These are phyloP conservation scores for Encarsia formosa DNA, from an alignment of 2,888 invertebrate genomes.

Conservation along the genomic window DNA sequence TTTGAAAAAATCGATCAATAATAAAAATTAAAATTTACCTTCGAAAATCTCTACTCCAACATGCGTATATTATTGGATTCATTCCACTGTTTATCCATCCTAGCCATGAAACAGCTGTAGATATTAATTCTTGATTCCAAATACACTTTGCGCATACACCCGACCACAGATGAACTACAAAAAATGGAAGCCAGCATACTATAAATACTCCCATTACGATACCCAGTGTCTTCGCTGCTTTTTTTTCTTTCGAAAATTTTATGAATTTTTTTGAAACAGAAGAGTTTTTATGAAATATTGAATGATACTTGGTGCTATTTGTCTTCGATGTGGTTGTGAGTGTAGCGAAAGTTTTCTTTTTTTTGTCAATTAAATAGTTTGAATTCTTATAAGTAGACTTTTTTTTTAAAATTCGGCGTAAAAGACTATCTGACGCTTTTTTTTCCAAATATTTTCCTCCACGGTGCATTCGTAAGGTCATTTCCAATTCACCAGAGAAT, in stretches of 20 bases:
- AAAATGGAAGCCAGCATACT: conserved; percentile 96
- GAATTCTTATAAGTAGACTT: not conserved
- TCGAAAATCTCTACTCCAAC: conserved; percentile 94
- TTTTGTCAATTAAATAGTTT: not conserved
- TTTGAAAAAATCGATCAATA: too few relatives aligned
- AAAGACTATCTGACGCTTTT: too few relatives aligned
- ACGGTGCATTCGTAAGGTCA: conserved; percentile 89
- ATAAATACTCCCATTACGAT: conserved; percentile 97
- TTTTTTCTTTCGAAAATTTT: conserved; percentile 95
- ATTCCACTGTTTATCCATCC: conserved; percentile 95
- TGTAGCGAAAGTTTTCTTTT: too few relatives aligned
- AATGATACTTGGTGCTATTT: too few relatives aligned
- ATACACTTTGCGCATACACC: conserved; percentile 87
- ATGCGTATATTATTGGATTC: conserved; percentile 98
- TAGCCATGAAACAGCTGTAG: conserved; percentile 87
- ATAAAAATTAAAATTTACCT: too few relatives aligned
- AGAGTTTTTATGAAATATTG: conserved; percentile 69
- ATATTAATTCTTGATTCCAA: conserved; percentile 81
- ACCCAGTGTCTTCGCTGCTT: conserved; percentile 94
- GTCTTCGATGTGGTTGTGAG: too few relatives aligned
- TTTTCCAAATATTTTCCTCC: too few relatives aligned
- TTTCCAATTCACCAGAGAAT: conserved; percentile 78
- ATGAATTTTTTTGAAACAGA: conserved; percentile 88
- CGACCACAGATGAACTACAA: conserved; percentile 87
- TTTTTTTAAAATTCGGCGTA: too few relatives aligned